Evolutionary conservation across 1,140 invertebrate genomes (phyloP), one percentile per base, ranked within the genome.

Genomic region (Metopolophium dirhodum): DNA sequence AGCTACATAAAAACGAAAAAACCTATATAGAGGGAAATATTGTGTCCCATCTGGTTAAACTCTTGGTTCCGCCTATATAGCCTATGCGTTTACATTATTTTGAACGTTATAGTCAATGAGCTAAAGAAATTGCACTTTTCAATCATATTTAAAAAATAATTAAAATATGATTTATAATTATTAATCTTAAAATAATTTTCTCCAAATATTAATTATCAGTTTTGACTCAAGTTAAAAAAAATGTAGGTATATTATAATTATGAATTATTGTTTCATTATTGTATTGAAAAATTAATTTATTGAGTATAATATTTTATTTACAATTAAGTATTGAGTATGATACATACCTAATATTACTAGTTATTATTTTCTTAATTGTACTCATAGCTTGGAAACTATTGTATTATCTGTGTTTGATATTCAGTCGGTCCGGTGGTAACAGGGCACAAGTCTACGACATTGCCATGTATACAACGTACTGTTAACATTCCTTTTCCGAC

Each of bases 401-500:
- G 88, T 54, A 89, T 89, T 89, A 54, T 89, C 51, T 23, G 35
- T 89, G 88, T 89, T 57, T 89, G 35, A 57, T 89, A 89, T 41
- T 26, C 51, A 37, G 49, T 54, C 18, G 7, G 86, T 49, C 86
- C 30, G 18, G 41, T 35, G 14, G 86, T 88, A 47, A 89, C 20
- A 54, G 51, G 51, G 51, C 51, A 54, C 51, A 54, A 54, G 51
- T 22, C 51, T 54, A 22, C 51, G 22, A 54, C n/a, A 22, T 90
- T 61, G 54, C 49, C 57, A 7, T 85, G 35, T 85, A 54, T 41
- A 85, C 47, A 37, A 45, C 47, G 45, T 20, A 49, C 47, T 92
- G 91, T 92, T 92, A 93, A 86, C 91, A 93, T 93, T 93, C 91
- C 91, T 83, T 93, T 93, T 86, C 49, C 45, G 91, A 86, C 82